These are phyloP conservation scores for Enteromius fasciolatus DNA, from an alignment of 2,797 vertebrate genomes.

Conservation along the genomic window DNA sequence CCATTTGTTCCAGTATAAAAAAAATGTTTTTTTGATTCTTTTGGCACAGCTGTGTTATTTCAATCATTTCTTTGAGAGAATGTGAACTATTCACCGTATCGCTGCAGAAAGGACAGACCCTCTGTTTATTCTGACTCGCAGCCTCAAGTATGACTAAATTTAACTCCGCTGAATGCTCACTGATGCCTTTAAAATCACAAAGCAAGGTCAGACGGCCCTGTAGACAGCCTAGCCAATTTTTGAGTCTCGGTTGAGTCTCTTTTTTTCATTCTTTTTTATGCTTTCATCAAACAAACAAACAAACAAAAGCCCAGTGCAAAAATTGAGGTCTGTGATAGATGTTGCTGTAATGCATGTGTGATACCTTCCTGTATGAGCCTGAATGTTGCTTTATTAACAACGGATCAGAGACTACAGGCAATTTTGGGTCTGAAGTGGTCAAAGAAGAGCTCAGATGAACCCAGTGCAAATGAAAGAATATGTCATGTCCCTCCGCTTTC, in stretches of 20 bases:
- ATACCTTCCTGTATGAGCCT: not conserved
- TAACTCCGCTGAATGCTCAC: slow-evolving; percentile 27
- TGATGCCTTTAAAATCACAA: slow-evolving; percentile 40
- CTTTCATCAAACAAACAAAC: slow-evolving; percentile 31
- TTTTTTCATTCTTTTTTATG: slow-evolving; percentile 2
- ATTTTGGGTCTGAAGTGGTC: slow-evolving; percentile 10
- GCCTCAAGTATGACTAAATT: slow-evolving; percentile 43
- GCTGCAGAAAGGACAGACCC: slow-evolving; percentile 20
- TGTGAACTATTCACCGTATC: slow-evolving; percentile 20
- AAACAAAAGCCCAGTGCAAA: slow-evolving; percentile 5
- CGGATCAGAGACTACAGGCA: not conserved
- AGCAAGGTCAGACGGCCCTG: slow-evolving; percentile 36
- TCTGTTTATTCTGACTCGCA: slow-evolving; percentile 24
- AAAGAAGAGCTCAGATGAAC: slow-evolving; percentile 22
- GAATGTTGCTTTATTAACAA: slow-evolving; percentile 22
- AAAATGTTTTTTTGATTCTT: slow-evolving; percentile 2
- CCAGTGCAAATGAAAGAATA: slow-evolving; percentile 37
- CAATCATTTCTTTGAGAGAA: slow-evolving; percentile 23
- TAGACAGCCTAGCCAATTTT: slow-evolving; percentile 16
- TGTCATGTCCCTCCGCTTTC: slow-evolving; percentile 51
- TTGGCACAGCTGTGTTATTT: slow-evolving; percentile 16
- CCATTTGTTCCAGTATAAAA: slow-evolving; percentile 10
- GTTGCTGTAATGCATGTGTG: not conserved
- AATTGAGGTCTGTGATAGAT: not conserved
- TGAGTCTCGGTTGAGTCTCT: slow-evolving; percentile 14